Base-by-base conservation (phyloP, 1,140 invertebrate species). In the Venustaconcha ellipsiformis region DNA sequence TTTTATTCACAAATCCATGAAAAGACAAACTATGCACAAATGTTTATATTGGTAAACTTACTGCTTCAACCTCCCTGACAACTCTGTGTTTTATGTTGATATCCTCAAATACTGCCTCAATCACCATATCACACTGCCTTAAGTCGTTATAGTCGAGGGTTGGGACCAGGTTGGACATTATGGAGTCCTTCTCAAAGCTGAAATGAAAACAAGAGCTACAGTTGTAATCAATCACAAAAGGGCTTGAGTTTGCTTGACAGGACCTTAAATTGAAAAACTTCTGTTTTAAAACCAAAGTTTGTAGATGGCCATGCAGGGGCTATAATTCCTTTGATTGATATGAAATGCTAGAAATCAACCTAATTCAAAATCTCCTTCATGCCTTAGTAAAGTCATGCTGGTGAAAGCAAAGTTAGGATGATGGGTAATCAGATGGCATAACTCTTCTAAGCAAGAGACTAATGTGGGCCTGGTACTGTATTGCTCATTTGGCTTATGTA, bases 91-190 rank as follows among this genome's bases (percentile, higher is more conserved):
- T 99, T 66, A 99, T 93, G 73, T 93, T 94, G 64, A 99, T 91
- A 90, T 99, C 96, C 91, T 99, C 99, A 91, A 99, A 99, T 8
- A 99, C 98, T 70, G 99, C 99, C 92, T 99, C 99, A 84, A 99
- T 98, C 0, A 99, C 95, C 87, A 99, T 94, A 90, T 99, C 98
- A 67, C 93, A 93, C 74, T 95, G 94, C 82, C 94, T 94, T 83
- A 99, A 97, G 68, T 93, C 92, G n/a, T 93, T 91, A 88, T 99
- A 99, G 63, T 93, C 92, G 23, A 98, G 88, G 11, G 97, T 96
- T 26, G 95, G 92, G 37, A 94, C 89, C 8, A 99, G 91, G 80
- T 95, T 94, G 0, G 97, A 92, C 72, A 98, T 83, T 70, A 93
- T 94, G 70, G 93, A 92, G 85, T 99, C 96, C 78, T 93, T 94